Evolutionary conservation across 2,113 vertebrate species (phyloP), one percentile per base, ranked within the genome.

Genomic region (Nannobrachium achirus): DNA sequence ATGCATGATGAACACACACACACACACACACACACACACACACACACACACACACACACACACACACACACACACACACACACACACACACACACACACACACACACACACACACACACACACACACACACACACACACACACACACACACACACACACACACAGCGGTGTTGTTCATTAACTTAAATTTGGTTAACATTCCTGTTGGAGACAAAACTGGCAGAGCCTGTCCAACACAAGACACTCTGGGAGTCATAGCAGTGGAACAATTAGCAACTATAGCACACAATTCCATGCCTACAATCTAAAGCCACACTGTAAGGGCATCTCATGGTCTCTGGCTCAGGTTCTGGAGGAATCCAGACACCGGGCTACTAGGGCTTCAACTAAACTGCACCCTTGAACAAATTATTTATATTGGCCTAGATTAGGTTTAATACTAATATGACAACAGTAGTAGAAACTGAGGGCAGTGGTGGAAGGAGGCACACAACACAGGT

Each of bases 151-250:
- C 20, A 56, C 8, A 6, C 53, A 38, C 55, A 2, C 7, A 33
- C 25, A 33, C 25, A n/a, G n/a, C n/a, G n/a, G n/a, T n/a, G 25
- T 33, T 33, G 25, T 33, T 33, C 25, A 5, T 33, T 33, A 33
- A 33, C 25, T 33, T 33, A 33, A 33, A 33, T 4, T 33, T 3
- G 6, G 25, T 33, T 33, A 33, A 33, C 25, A 33, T 33, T 33
- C 25, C 25, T 33, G 6, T 5, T 33, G 63, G 45, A 70, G 63
- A 80, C 78, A 68, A 45, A 67, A 57, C 39, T 55, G 78, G 51
- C 18, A 59, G 71, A 78, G 20, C 40, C 49, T 70, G 60, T 69
- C 65, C 66, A 76, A 78, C 48, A 52, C 50, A 69, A 25, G 18
- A 61, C 14, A 42, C 52, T 45, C 41, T 41, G 45, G 55, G 58